Conservation (phyloP, 2,888 invertebrate genomes). For the Erebia ligea region DNA sequence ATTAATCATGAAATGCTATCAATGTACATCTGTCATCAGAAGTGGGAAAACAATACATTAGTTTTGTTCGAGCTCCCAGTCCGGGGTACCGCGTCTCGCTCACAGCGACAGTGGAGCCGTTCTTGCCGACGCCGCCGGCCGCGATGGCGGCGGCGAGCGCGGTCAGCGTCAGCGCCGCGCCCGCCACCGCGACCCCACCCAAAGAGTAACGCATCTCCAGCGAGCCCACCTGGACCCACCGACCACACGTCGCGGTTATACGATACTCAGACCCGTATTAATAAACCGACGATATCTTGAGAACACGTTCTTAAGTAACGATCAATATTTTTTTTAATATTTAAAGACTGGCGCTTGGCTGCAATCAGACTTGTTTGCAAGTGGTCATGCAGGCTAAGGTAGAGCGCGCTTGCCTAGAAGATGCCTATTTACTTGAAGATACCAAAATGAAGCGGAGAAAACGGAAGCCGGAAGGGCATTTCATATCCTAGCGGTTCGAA, state of each 20-base stretch:
- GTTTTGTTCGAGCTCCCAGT: constrained; percentile 24
- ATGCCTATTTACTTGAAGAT: too few relatives aligned
- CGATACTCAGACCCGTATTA: too few relatives aligned
- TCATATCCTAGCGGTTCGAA: too few relatives aligned
- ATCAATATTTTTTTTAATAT: background rate
- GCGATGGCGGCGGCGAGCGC: constrained; percentile 90
- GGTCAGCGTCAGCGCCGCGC: constrained; percentile 88
- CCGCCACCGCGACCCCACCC: constrained; percentile 88
- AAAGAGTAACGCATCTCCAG: constrained; percentile 90
- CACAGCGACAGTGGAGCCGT: constrained; percentile 99
- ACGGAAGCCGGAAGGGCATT: too few relatives aligned
- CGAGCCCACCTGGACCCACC: constrained; percentile 69
- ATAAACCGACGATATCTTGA: too few relatives aligned
- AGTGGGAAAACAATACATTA: background rate
- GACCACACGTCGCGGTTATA: background rate
- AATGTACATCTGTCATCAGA: background rate
- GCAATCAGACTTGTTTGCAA: too few relatives aligned
- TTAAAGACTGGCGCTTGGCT: too few relatives aligned
- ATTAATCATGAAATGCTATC: constrained; percentile 4
- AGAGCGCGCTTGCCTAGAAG: too few relatives aligned
- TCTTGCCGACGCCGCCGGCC: constrained; percentile 97
- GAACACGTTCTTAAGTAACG: background rate
- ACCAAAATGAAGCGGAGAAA: too few relatives aligned
- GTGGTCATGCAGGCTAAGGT: too few relatives aligned
- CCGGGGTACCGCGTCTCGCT: constrained; percentile 64